Percentiles rank a stretch among this genome's conserved stretches.
Evolutionary conservation across 2,797 vertebrate genomes (phyloP).

Genomic region (Pseudomugil tenellus): DNA sequence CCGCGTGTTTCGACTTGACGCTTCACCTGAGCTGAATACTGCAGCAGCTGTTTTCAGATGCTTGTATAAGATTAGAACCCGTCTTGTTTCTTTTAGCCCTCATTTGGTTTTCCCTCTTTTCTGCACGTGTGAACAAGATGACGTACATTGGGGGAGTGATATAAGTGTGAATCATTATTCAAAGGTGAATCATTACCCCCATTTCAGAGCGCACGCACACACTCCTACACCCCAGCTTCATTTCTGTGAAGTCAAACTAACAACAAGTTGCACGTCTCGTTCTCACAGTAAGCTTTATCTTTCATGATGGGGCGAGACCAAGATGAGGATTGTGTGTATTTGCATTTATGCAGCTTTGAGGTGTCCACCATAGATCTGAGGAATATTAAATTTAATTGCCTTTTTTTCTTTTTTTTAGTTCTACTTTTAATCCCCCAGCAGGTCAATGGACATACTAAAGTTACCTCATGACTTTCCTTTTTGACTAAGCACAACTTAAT

Average conservation of each 20-base stretch:
- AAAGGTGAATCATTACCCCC: conserved; percentile 13
- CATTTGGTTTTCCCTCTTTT: not conserved
- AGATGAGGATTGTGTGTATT: conserved; percentile 40
- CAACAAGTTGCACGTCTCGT: conserved; percentile 10
- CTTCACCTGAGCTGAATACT: not conserved
- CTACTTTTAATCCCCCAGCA: not conserved
- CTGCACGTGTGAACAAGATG: conserved; percentile 34
- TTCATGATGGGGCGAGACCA: conserved; percentile 24
- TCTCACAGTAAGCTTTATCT: conserved; percentile 19
- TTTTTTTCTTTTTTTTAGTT: not conserved
- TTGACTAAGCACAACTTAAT: conserved; percentile 20
- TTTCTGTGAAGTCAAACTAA: conserved; percentile 34
- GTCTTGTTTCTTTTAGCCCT: conserved; percentile 2
- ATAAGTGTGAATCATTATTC: conserved; percentile 50
- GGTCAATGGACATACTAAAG: too few relatives aligned
- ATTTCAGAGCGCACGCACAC: not conserved
- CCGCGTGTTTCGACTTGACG: not conserved
- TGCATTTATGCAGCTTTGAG: conserved; percentile 16
- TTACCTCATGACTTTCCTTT: not conserved
- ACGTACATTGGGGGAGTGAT: conserved; percentile 44
- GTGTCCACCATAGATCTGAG: conserved; percentile 38
- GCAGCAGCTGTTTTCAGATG: not conserved
- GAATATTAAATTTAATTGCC: too few relatives aligned
- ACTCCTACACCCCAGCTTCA: conserved; percentile 21
- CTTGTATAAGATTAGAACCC: not conserved